A percentile compares a stretch with the other conserved stretches of the same genome.
phyloP scores from a whole-genome alignment of 2,113 vertebrate species.

The Tamias sibiricus region DNA sequence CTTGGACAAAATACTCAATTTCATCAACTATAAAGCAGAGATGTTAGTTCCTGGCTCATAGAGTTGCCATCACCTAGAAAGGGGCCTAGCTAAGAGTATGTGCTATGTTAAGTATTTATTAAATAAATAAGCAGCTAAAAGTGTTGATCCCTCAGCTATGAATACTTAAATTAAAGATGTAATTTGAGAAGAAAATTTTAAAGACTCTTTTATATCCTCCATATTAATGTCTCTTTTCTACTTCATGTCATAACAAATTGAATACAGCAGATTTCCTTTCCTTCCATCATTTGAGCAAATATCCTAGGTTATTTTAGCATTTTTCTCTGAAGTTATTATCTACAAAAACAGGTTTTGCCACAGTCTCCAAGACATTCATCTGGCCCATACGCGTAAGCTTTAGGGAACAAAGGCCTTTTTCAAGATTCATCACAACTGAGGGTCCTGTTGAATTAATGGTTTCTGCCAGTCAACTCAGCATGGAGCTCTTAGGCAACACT shows the following conservation, averaged over 20 bases:
- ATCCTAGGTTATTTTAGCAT: background rate
- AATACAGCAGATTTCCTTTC: background rate
- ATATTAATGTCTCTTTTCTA: background rate
- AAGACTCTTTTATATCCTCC: background rate
- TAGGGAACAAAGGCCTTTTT: slow-evolving; percentile 14
- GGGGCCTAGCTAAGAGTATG: background rate
- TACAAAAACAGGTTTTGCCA: slow-evolving; percentile 7
- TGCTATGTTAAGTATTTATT: background rate
- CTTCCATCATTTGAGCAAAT: background rate
- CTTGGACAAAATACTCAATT: background rate
- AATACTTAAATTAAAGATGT: background rate
- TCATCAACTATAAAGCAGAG: background rate
- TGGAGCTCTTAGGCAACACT: background rate
- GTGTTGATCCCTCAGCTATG: background rate
- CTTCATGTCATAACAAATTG: background rate
- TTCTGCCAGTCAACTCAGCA: slow-evolving; percentile 22
- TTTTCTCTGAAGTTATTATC: background rate
- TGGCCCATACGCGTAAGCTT: background rate
- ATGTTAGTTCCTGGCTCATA: background rate
- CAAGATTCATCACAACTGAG: background rate
- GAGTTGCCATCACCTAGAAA: background rate
- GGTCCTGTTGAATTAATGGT: background rate
- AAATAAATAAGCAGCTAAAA: slow-evolving; percentile 17
- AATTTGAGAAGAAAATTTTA: slow-evolving; percentile 29
- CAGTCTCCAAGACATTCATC: background rate